Percentiles rank a stretch among this genome's conserved stretches.
Evolutionary conservation across 1,140 invertebrate genomes (phyloP).

Genomic region (Leguminivora glycinivorella): DNA sequence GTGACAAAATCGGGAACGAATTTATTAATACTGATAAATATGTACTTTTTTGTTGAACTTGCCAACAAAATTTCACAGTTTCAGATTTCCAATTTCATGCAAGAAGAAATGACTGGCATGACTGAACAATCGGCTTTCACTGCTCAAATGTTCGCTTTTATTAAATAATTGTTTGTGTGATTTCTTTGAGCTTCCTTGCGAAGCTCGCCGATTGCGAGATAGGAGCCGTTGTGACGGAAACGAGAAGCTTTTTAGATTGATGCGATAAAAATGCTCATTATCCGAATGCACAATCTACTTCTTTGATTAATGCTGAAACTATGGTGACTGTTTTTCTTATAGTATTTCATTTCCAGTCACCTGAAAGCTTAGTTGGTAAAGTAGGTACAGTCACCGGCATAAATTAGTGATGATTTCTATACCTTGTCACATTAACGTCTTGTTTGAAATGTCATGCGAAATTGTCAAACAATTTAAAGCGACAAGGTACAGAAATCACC

Average conservation of each 20-base stretch:
- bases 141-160: slow-evolving; percentile 13
- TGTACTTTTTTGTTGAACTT: background rate
- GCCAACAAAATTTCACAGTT: background rate
- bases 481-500: too few relatives aligned
- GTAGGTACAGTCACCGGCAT: too few relatives aligned
- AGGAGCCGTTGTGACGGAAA: slow-evolving; percentile 5
- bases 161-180: slow-evolving; percentile 25
- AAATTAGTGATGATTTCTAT: too few relatives aligned
- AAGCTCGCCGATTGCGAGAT: slow-evolving; percentile 8
- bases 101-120: background rate
- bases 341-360: background rate
- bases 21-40: too few relatives aligned
- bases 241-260: slow-evolving; percentile 26
- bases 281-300: background rate
- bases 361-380: too few relatives aligned
- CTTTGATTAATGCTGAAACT: slow-evolving; percentile 9
- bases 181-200: slow-evolving; percentile 8
- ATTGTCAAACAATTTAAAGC: too few relatives aligned
- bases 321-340: background rate
- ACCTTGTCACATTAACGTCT: too few relatives aligned
- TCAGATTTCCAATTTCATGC: background rate
- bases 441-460: too few relatives aligned
- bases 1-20: too few relatives aligned
- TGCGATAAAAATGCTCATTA: slow-evolving; percentile 28
- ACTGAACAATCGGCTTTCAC: background rate